These are phyloP conservation scores for Apamea anceps DNA, from an alignment of 2,888 invertebrate genomes.

Conservation along the genomic window DNA sequence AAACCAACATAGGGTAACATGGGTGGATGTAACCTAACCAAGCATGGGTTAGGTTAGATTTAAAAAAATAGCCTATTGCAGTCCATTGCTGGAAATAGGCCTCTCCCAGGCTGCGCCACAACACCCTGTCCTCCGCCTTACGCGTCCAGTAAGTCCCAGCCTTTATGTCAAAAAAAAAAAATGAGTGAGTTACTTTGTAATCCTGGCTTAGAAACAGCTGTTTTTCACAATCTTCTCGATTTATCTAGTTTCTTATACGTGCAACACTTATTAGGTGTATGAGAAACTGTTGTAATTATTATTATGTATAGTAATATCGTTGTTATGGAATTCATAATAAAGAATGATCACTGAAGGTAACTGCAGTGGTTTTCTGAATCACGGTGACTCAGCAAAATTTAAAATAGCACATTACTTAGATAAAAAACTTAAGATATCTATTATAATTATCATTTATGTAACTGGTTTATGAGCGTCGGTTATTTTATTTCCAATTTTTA, in stretches of 20 bases:
- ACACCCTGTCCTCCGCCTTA: not conserved
- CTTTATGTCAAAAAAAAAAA: not conserved
- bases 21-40: no score
- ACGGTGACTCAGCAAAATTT: conserved; percentile 20
- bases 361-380: conserved; percentile 23
- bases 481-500: conserved; percentile 21
- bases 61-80: no score
- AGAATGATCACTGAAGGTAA: not conserved
- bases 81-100: no score
- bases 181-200: not conserved
- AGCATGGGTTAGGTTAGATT: no score
- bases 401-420: not conserved
- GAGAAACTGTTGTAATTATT: not conserved
- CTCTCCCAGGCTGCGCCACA: no score
- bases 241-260: not conserved
- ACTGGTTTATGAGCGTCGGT: conserved; percentile 1
- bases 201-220: not conserved
- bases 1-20: no score
- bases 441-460: conserved; percentile 1
- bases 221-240: not conserved
- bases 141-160: not conserved
- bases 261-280: not conserved
- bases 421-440: conserved; percentile 21
- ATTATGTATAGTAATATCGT: not conserved
- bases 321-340: conserved; percentile 20